Conservation (phyloP, 2,888 invertebrate species). For the Zygogramma bicolorata region DNA sequence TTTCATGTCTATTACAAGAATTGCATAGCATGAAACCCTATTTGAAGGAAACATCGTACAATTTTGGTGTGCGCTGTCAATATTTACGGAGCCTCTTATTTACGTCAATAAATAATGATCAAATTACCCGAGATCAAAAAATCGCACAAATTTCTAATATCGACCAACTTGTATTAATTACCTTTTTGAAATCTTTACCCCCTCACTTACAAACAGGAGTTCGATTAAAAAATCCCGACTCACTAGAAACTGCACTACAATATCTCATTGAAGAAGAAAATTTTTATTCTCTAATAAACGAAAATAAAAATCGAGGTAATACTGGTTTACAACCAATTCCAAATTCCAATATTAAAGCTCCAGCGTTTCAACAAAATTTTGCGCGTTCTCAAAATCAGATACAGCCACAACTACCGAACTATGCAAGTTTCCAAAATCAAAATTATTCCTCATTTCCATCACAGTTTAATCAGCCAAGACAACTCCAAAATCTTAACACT, state of each 20-base stretch:
- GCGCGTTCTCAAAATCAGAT: neutral
- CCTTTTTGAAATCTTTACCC: neutral
- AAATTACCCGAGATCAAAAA: too few relatives aligned
- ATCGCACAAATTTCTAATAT: neutral
- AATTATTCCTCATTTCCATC: neutral
- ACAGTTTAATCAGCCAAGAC: neutral
- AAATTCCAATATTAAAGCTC: too few relatives aligned
- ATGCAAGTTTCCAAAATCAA: neutral
- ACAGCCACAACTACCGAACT: neutral
- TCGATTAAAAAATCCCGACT: neutral
- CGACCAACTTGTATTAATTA: neutral
- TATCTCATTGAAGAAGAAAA: neutral
- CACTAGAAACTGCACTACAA: neutral
- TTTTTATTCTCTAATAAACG: neutral
- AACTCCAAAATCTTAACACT: neutral
- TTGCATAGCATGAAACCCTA: neutral
- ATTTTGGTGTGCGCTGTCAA: neutral
- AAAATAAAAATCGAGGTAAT: neutral
- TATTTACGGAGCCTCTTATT: too few relatives aligned
- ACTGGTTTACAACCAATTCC: neutral
- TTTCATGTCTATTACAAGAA: neutral
- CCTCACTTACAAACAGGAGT: too few relatives aligned
- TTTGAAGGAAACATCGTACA: neutral
- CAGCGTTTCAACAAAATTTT: neutral
- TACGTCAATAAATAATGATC: too few relatives aligned